A percentile compares a stretch with the other conserved stretches of the same genome.
phyloP scores from a whole-genome alignment of 2,113 vertebrate genomes.

The Xenopus tropicalis region UCB_Xtro_10.0 CM004446.2:70934001-70934500 shows the following conservation, averaged over 20 bases:
- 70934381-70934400: constrained; percentile 26
- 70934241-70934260: background rate
- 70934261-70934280: constrained; percentile 12
- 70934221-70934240: too few relatives aligned
- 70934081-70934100: background rate
- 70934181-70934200: too few relatives aligned
- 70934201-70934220: too few relatives aligned
- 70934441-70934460: constrained; percentile 30
- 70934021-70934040: background rate
- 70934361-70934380: constrained; percentile 45
- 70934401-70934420: constrained; percentile 37
- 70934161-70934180: too few relatives aligned
- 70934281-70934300: constrained; percentile 22
- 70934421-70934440: constrained; percentile 30
- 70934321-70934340: constrained; percentile 28
- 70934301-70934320: constrained; percentile 12
- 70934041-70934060: background rate
- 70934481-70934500: constrained; percentile 37
- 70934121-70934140: too few relatives aligned
- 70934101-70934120: background rate
- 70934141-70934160: too few relatives aligned
- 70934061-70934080: too few relatives aligned
- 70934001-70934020: background rate
- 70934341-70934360: constrained; percentile 28
- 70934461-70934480: constrained; percentile 33